Conservation (phyloP, 1,140 invertebrate genomes). For the Macrocentrus cingulum region DNA sequence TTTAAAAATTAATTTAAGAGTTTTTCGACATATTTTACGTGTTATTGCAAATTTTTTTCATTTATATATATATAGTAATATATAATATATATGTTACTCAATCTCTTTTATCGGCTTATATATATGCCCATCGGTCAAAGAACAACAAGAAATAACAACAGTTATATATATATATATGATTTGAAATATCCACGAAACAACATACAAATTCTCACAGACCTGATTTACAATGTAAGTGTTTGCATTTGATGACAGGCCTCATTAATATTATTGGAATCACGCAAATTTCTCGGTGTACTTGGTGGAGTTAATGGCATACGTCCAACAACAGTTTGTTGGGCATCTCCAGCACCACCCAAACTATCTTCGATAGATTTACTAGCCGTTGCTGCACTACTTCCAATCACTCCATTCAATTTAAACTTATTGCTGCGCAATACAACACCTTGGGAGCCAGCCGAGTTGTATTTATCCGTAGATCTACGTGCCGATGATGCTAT, state of each 20-base stretch:
- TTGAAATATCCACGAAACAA: background rate
- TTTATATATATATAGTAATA: slow-evolving; percentile 13
- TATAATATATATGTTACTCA: slow-evolving; percentile 7
- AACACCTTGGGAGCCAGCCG: slow-evolving; percentile 29
- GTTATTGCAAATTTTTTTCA: background rate
- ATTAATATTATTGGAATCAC: slow-evolving; percentile 44
- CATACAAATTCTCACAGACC: slow-evolving; percentile 23
- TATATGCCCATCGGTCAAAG: slow-evolving; percentile 5
- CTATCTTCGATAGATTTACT: slow-evolving; percentile 36
- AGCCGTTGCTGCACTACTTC: no score
- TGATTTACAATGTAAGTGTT: slow-evolving; percentile 46
- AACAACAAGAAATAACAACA: slow-evolving; percentile 22
- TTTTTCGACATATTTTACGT: background rate
- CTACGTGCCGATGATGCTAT: slow-evolving; percentile 1
- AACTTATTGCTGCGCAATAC: slow-evolving; percentile 43
- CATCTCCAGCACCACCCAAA: slow-evolving; percentile 38
- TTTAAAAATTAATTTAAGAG: no score
- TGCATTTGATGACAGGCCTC: slow-evolving; percentile 56
- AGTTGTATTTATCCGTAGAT: slow-evolving; percentile 4
- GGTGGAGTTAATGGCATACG: slow-evolving; percentile 26
- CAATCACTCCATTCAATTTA: slow-evolving; percentile 50
- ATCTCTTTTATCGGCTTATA: background rate
- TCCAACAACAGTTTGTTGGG: slow-evolving; percentile 16
- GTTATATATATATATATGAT: no score
- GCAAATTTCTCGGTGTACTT: slow-evolving; percentile 17